Evolutionary conservation across 2,888 invertebrate genomes (phyloP), one percentile per base, ranked within the genome.

Genomic region (Liodrosophila aerea): DNA sequence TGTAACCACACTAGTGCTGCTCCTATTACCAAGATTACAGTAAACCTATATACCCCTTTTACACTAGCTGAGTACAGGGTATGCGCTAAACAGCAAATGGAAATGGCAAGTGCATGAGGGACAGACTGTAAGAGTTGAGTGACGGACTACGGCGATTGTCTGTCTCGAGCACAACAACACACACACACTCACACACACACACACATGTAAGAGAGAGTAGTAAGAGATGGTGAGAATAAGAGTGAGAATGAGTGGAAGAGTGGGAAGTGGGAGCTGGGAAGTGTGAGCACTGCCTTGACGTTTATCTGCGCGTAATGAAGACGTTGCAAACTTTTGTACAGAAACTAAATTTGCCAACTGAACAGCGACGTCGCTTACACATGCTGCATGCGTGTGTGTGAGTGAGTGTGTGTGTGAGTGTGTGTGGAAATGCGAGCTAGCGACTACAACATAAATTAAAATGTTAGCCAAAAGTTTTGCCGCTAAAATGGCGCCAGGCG

Each of bases 401-500:
- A 33, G 18, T 27, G 29, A 45, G 33, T 15, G 45, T 22, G 49
- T 34, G 16, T 43, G 41, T 36, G 18, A 27, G 27, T 37, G 50
- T 13, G 27, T 18, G 43, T 49, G 59, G 57, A 30, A 22, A 15
- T 56, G 50, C 49, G 40, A 40, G 54, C 44, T 52, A 54, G 56
- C 22, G 18, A 54, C 62, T 50, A 56, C 57, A 75, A 78, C 85
- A 78, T 78, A 85, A 85, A 82, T 78, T 82, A 77, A 78, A 78
- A 85, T 78, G 85, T 78, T 78, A 66, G 78, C 78, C 63, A 60
- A 77, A 85, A 78, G 68, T 85, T 85, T 62, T 74, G 75, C 75
- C 72, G 68, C 59, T 73, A 72, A 78, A 84, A 72, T 85, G 75
- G 68, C 75, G 61, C 47, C 39, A 50, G n/a, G 56, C 50, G 44